Evolutionary conservation across 2,113 vertebrate species (phyloP).

Genomic region (Pelmatolapia mariae): DNA sequence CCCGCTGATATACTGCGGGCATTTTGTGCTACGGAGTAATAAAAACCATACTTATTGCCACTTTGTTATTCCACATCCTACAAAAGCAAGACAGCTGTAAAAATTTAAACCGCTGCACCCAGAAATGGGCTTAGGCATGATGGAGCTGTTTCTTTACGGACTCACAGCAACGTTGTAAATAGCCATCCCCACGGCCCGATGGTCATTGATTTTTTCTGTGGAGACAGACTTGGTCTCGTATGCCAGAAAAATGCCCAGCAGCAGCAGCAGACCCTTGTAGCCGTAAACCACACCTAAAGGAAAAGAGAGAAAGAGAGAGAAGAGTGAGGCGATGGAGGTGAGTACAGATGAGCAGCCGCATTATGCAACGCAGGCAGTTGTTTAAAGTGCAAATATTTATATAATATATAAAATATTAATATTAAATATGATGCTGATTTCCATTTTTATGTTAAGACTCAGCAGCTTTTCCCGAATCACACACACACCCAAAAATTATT

Average conservation of each 20-base stretch:
- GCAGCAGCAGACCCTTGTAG: constrained; percentile 87
- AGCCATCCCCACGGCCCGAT: constrained; percentile 88
- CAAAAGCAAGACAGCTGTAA: neutral
- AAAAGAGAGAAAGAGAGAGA: neutral
- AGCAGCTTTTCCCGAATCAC: neutral
- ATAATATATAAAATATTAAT: neutral
- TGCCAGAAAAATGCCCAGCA: constrained; percentile 90
- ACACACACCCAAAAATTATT: neutral
- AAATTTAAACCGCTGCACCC: neutral
- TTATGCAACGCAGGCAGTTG: neutral
- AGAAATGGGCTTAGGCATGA: neutral
- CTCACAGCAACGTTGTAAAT: constrained; percentile 86
- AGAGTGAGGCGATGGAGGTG: neutral
- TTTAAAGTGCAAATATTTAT: neutral
- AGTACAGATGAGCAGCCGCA: neutral
- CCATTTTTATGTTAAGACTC: neutral
- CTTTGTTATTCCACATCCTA: neutral
- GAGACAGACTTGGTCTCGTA: constrained; percentile 95
- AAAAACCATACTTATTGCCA: neutral
- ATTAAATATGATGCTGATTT: neutral
- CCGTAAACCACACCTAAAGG: constrained; percentile 87
- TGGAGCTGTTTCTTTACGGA: constrained; percentile 2
- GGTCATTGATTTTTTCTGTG: constrained; percentile 91
- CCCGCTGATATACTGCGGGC: neutral
- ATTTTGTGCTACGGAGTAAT: neutral